A percentile compares a stretch with the other conserved stretches of the same genome.
These are phyloP conservation scores for Albula glossodonta DNA, from an alignment of 2,113 vertebrate species.

Conservation along the genomic window DNA sequence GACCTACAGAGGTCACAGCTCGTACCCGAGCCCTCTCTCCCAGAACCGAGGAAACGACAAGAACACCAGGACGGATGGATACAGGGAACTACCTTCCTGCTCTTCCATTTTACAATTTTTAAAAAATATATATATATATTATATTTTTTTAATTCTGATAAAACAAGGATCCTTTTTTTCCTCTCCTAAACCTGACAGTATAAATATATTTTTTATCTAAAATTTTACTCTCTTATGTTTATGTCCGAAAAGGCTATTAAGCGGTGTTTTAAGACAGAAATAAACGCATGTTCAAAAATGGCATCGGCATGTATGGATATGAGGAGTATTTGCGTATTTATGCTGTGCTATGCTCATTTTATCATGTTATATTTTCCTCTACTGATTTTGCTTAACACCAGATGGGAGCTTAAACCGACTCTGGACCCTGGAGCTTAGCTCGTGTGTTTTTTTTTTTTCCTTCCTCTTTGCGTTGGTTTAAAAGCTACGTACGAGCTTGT, in stretches of 20 bases:
- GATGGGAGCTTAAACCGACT: conserved; percentile 27
- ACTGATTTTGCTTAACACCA: conserved; percentile 13
- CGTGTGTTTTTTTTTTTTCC: conserved; percentile 39
- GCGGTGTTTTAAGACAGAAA: not conserved
- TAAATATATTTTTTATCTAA: not conserved
- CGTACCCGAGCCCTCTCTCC: conserved; percentile 19
- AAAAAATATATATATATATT: too few species aligned
- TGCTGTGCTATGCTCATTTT: conserved; percentile 30
- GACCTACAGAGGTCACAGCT: conserved; percentile 46
- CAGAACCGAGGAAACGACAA: conserved; percentile 57
- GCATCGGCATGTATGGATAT: conserved; percentile 31
- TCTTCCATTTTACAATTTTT: not conserved
- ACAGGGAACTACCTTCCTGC: conserved; percentile 37
- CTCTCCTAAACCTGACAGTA: too few species aligned
- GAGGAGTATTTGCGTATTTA: conserved; percentile 35
- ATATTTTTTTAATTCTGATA: conserved; percentile 46
- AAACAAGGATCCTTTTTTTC: conserved; percentile 51
- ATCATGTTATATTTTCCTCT: conserved; percentile 7
- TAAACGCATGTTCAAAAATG: not conserved
- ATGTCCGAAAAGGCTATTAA: conserved; percentile 19
- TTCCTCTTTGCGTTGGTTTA: conserved; percentile 43
- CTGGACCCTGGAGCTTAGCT: conserved; percentile 43
- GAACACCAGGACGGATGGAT: conserved; percentile 54
- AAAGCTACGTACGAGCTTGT: conserved; percentile 53
- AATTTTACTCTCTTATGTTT: conserved; percentile 4